Base-by-base conservation (phyloP, 2,113 vertebrate species). In the Laticauda colubrina region DNA sequence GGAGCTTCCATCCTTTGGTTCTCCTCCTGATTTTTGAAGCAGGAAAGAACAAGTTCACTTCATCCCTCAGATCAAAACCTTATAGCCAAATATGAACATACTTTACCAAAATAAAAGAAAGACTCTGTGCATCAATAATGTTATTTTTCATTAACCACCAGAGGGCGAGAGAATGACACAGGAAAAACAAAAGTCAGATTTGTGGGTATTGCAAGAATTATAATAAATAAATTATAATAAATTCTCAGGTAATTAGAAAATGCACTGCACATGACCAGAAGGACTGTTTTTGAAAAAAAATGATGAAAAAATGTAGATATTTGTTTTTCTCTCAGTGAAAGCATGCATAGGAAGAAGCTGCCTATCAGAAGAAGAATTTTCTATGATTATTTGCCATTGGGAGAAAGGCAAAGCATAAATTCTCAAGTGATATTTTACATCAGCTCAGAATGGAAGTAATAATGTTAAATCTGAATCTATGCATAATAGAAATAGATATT, bases 61-160 rank as follows among this genome's bases (percentile, higher is more conserved):
- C 43, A 90, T 51, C 24, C 45, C 24, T 57, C 45, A 43, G 23
- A 48, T 69, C 45, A 69, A 45, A 90, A 69, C 2, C 64, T 53
- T 53, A 8, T 51, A 20, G n/a, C 29, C 55, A 24, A 54, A 87
- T 59, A 53, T 23, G 9, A 86, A 54, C 21, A 18, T 8, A 34
- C 26, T 48, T 20, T 56, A 21, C 21, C 26, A 45, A 85, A 85
- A 51, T 34, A 51, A n/a, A 34, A 21, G 2, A 61, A 9, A 59
- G 55, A 11, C 29, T 51, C 20, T 21, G 12, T 39, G 10, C 45
- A 29, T 48, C 34, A 29, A 39, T 29, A 87, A 21, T 11, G 14
- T 43, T 92, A 81, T 23, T 24, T 90, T 86, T 34, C 26, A 61
- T 39, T 64, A 10, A 93, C 89, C 89, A 93, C 75, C 85, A 90